Base-by-base conservation (phyloP, 2,888 invertebrate genomes). In the Thereva nobilitata region DNA sequence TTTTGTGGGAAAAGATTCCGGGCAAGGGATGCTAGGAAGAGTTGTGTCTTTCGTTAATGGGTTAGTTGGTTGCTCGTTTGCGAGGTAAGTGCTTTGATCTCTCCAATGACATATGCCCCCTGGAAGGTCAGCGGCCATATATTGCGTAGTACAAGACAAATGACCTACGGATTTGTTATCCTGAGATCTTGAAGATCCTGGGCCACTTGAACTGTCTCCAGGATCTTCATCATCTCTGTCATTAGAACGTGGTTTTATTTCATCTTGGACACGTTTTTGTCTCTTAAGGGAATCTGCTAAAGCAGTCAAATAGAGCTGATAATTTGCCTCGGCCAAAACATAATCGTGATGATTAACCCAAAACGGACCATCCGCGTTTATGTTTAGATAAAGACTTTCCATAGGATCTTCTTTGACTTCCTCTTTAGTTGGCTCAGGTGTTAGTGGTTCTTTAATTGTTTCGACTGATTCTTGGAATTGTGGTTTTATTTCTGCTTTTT, bases 31-130 rank as follows among this genome's bases (percentile, higher is more conserved):
- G 23, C 10, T 35, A 35, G 8, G 5, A 6, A 5, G 10, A n/a
- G 40, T 40, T 23, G 23, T 8, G 34, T 23, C 23, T 23, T 41
- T 56, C 34, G 6, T 53, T 64, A 40, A 5, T 38, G 54, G 42
- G 54, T 55, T 55, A 64, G 12, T 59, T 37, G 83, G 79, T 67
- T 83, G 82, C 78, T 88, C 88, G 75, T 84, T 77, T 74, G 88
- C 84, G 74, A 92, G 82, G 75, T 91, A 91, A 57, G 92, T 91
- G 76, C 90, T 91, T 77, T 90, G 86, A 77, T 90, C 92, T 77
- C 86, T 87, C 91, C 91, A 92, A 77, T 89, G 88, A 78, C 90
- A 90, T 73, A 92, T 86, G 65, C 91, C 91, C 70, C 90, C 90
- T 5, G 92, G 92, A 71, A 92, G 82, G 80, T 90, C 89, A 76